A percentile compares a stretch with the other conserved stretches of the same genome.
Evolutionary conservation across 2,113 vertebrate genomes (phyloP).

Genomic region (Melospiza melodia): DNA sequence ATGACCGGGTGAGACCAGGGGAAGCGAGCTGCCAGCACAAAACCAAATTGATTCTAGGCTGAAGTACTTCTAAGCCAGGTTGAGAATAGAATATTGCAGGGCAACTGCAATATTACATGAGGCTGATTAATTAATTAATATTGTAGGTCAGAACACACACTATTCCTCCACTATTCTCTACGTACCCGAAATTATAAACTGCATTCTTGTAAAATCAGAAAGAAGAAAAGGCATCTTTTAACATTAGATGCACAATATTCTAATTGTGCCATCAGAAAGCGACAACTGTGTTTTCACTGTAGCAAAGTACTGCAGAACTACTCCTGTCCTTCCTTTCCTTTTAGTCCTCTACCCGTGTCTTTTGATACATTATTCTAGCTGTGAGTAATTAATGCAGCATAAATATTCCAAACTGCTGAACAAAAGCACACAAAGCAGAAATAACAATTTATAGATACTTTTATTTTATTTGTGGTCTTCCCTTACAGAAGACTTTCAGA

Average conservation of each 20-base stretch:
- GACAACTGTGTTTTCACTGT: not conserved
- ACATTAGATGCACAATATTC: not conserved
- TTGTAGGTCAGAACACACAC: not conserved
- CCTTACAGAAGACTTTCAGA: not conserved
- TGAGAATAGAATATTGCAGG: not conserved
- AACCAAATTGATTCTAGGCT: not conserved
- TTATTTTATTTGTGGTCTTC: not conserved
- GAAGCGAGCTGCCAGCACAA: not conserved
- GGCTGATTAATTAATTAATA: not conserved
- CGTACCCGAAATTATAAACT: fast-evolving
- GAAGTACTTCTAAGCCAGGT: not conserved
- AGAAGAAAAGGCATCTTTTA: not conserved
- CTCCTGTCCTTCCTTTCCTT: not conserved
- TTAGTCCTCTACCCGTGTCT: not conserved
- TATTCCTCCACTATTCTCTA: not conserved
- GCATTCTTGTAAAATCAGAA: not conserved
- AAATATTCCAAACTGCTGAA: not conserved
- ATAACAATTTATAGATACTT: not conserved
- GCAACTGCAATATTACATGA: not conserved
- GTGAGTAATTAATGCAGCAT: not conserved
- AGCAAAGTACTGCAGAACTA: not conserved
- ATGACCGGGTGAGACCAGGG: not conserved
- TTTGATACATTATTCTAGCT: not conserved
- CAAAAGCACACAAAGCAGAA: not conserved
- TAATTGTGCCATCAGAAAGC: not conserved